Percentiles rank a stretch among this genome's conserved stretches.
These are phyloP conservation scores for Nesoenas mayeri DNA, from an alignment of 2,113 vertebrate species.

Conservation along the genomic window DNA sequence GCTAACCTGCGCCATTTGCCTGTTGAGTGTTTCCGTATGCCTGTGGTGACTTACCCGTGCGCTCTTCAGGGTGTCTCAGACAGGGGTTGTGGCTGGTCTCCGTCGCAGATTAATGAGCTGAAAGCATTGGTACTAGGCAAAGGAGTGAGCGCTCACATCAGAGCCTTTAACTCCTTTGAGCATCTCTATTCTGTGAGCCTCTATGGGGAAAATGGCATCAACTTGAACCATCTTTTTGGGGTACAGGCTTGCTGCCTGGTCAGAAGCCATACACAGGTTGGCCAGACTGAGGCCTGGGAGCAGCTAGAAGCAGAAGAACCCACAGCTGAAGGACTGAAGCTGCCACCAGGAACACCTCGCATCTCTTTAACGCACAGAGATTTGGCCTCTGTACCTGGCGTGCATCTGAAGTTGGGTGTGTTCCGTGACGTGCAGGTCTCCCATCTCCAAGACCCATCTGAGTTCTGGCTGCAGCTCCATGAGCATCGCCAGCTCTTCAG, in stretches of 20 bases:
- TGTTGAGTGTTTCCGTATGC: conserved; percentile 86
- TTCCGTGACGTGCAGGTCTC: conserved; percentile 77
- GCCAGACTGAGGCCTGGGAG: background rate
- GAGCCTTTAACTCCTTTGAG: conserved; percentile 86
- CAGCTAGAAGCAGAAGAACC: conserved; percentile 23
- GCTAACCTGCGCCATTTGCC: conserved; percentile 79
- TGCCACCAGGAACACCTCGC: background rate
- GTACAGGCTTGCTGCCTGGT: conserved; percentile 70
- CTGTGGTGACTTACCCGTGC: conserved; percentile 89
- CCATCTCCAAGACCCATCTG: conserved; percentile 77
- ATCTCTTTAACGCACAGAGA: background rate
- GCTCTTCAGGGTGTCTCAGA: conserved; percentile 85
- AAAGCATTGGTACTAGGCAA: conserved; percentile 80
- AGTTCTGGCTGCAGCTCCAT: conserved; percentile 87
- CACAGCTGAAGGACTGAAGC: background rate
- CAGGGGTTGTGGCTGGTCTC: conserved; percentile 82
- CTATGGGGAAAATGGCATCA: conserved; percentile 80
- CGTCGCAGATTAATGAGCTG: conserved; percentile 74
- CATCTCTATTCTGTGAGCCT: conserved; percentile 87
- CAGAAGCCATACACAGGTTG: background rate
- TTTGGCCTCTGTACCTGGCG: background rate
- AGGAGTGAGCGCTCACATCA: conserved; percentile 82
- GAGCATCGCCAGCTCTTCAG: conserved; percentile 75
- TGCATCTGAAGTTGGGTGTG: conserved; percentile 64
- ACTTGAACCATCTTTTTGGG: conserved; percentile 84